A percentile compares a stretch with the other conserved stretches of the same genome.
phyloP scores from a whole-genome alignment of 2,797 vertebrate species.

The Carcharodon carcharias region DNA sequence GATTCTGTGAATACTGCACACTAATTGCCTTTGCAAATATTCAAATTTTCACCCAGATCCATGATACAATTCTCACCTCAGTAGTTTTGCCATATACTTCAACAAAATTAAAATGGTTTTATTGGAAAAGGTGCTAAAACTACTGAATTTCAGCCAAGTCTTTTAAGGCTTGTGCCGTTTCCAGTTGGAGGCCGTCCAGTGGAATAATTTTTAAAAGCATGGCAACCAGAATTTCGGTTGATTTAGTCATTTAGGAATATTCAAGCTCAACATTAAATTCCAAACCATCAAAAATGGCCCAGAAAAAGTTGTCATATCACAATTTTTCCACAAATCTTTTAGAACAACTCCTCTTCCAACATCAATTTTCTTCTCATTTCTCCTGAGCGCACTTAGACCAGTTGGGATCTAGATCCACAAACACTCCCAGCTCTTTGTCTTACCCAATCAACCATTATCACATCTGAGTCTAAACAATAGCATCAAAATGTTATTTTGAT shows the following conservation, averaged over 20 bases:
- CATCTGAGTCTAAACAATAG: background rate
- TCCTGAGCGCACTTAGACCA: background rate
- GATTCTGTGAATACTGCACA: background rate
- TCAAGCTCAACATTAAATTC: background rate
- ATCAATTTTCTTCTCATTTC: background rate
- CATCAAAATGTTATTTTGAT: background rate
- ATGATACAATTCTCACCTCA: background rate
- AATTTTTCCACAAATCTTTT: background rate
- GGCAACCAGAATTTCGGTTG: background rate
- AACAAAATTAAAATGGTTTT: background rate
- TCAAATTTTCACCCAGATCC: background rate
- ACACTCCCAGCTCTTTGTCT: background rate
- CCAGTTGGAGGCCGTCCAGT: background rate
- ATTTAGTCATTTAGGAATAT: background rate
- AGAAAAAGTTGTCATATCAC: background rate
- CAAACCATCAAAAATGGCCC: background rate
- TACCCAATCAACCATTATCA: background rate
- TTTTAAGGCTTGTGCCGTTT: background rate
- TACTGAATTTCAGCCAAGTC: background rate
- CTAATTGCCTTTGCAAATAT: background rate
- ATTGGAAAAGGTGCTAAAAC: background rate
- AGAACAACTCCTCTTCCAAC: background rate
- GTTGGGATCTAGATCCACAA: background rate
- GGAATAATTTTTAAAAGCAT: background rate
- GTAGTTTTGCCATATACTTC: background rate